Percentiles rank a stretch among this genome's conserved stretches.
These are phyloP conservation scores for Orgyia antiqua DNA, from an alignment of 2,888 invertebrate genomes.

Conservation along the genomic window DNA sequence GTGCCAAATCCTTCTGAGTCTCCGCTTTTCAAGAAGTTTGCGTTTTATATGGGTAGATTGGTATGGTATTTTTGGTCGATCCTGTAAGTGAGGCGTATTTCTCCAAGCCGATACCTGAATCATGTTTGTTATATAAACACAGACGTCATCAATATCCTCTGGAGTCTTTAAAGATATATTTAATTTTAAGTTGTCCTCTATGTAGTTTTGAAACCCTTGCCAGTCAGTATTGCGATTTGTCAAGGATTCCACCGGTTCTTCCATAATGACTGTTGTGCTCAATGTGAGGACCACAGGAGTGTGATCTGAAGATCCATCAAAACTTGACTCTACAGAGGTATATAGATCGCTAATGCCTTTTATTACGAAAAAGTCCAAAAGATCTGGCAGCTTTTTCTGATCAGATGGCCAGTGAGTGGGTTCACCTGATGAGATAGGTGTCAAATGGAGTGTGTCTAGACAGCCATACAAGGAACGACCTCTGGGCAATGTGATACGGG, in stretches of 20 bases:
- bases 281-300: conserved; percentile 1
- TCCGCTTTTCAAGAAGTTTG: neutral
- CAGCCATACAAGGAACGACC: no score
- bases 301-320: conserved; percentile 1
- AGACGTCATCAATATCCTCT: neutral
- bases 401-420: neutral
- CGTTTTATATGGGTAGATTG: neutral
- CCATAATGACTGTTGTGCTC: neutral
- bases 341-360: neutral
- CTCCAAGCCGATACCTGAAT: neutral
- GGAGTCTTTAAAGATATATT: neutral
- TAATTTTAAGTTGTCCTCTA: neutral
- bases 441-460: no score
- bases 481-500: no score
- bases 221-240: neutral
- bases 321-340: neutral
- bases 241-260: neutral
- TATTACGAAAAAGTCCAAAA: neutral
- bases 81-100: neutral
- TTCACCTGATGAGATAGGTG: neutral
- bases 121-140: neutral
- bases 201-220: no score
- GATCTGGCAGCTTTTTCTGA: neutral
- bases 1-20: neutral
- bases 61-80: neutral